These are phyloP conservation scores for Drosophila murphyi DNA, from an alignment of 1,140 invertebrate genomes.

Conservation along the genomic window DNA sequence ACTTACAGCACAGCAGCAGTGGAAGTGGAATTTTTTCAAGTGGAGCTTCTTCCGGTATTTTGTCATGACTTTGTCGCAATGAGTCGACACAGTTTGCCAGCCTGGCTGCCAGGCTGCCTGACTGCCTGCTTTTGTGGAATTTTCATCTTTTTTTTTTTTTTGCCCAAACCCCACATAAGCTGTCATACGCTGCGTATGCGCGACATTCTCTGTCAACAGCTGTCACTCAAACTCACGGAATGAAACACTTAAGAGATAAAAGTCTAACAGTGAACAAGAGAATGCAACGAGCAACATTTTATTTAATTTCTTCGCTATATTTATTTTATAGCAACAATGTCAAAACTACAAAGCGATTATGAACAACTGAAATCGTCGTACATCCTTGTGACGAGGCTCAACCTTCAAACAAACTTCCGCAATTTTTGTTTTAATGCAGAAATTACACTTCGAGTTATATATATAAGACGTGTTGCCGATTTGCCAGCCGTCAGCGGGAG, in stretches of 20 bases:
- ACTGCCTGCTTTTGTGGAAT: constrained; percentile 17
- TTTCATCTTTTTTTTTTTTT: constrained; percentile 36
- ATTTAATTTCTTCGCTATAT: not conserved
- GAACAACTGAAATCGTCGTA: not conserved
- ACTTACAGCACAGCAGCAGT: not conserved
- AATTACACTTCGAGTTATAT: too few relatives aligned
- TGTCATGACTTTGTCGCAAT: constrained; percentile 43
- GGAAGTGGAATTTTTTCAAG: constrained; percentile 8
- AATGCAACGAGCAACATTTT: constrained; percentile 1
- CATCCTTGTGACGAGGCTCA: too few relatives aligned
- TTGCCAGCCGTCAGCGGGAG: too few relatives aligned
- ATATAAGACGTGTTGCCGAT: too few relatives aligned
- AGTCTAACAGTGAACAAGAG: not conserved
- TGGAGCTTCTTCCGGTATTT: constrained; percentile 46
- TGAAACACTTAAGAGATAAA: constrained; percentile 5
- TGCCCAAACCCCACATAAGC: not conserved
- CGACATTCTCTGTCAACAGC: constrained; percentile 29
- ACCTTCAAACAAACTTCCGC: too few relatives aligned
- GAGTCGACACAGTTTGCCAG: constrained; percentile 46
- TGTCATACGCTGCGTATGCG: constrained; percentile 54
- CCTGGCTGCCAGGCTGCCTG: not conserved
- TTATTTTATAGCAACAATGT: not conserved
- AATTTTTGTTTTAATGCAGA: too few relatives aligned
- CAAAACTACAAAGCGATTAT: not conserved
- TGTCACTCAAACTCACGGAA: constrained; percentile 16